phyloP scores from a whole-genome alignment of 2,888 invertebrate genomes.

The Cepaea hortensis region DNA sequence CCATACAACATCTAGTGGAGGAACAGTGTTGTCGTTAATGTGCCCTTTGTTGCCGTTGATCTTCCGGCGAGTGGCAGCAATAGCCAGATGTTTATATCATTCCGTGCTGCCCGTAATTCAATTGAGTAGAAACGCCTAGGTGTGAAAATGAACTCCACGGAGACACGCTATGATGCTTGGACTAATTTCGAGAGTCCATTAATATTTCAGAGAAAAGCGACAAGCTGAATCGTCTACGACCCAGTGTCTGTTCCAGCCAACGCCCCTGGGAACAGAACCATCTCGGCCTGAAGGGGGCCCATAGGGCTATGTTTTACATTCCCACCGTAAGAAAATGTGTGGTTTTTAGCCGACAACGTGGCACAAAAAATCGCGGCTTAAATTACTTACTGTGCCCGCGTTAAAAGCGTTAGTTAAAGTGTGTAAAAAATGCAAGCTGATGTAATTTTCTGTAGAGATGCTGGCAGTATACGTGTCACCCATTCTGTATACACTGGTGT shows the following conservation, averaged over 20 bases:
- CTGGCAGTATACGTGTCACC: no score
- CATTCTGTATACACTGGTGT: no score
- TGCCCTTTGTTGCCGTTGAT: no score
- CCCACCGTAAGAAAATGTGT: conserved; percentile 12
- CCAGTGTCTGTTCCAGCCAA: conserved; percentile 21
- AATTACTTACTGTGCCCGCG: conserved; percentile 24
- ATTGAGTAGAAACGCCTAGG: conserved; percentile 38
- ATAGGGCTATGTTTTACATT: neutral
- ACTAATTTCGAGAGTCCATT: conserved; percentile 45
- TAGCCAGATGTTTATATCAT: conserved; percentile 42
- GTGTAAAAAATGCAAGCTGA: no score
- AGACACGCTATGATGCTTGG: conserved; percentile 24
- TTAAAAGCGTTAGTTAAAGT: neutral
- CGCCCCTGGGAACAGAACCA: conserved; percentile 5
- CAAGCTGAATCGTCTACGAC: conserved; percentile 37
- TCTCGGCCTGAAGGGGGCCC: neutral
- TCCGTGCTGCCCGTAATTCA: conserved; percentile 44
- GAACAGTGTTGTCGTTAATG: no score
- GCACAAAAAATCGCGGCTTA: conserved; percentile 32
- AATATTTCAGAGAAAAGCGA: conserved; percentile 44
- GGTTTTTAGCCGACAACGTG: conserved; percentile 23
- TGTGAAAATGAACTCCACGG: conserved; percentile 40
- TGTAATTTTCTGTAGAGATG: no score
- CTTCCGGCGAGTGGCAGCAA: neutral
- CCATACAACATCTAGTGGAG: no score